Percentiles rank a stretch among this genome's conserved stretches.
Conservation (phyloP, 1,140 invertebrate genomes). For the Diprion similis region DNA sequence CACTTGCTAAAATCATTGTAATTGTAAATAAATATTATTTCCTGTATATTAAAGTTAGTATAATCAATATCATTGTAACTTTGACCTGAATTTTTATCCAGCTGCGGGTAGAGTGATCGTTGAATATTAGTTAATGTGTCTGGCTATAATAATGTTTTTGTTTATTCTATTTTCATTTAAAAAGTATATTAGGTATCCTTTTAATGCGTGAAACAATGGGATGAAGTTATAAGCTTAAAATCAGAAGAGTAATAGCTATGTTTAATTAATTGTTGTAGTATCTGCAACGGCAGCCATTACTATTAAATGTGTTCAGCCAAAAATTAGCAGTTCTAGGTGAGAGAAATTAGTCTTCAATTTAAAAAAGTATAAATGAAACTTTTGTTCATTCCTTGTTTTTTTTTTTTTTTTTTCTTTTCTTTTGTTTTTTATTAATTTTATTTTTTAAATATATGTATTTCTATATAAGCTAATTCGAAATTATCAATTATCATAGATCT, state of each 20-base stretch:
- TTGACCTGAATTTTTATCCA: constrained; percentile 32
- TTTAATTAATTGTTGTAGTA: constrained; percentile 3
- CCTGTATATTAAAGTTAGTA: constrained; percentile 46
- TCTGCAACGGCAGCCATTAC: constrained; percentile 6
- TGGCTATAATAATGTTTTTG: constrained; percentile 38
- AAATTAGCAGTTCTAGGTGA: constrained; percentile 1
- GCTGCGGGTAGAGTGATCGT: constrained; percentile 35
- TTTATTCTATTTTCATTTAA: constrained; percentile 20
- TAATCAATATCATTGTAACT: constrained; percentile 8
- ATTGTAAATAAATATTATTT: constrained; percentile 56
- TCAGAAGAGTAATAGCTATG: background rate
- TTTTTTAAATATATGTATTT: background rate
- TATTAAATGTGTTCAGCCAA: constrained; percentile 3
- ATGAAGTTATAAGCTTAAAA: constrained; percentile 1
- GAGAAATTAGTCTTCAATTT: constrained; percentile 8
- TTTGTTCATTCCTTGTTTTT: background rate
- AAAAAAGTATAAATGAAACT: constrained; percentile 2
- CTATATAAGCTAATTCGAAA: background rate
- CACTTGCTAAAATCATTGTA: constrained; percentile 39
- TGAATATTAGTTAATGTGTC: constrained; percentile 28
- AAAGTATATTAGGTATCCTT: background rate
- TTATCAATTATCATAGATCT: background rate
- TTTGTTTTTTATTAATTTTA: background rate
- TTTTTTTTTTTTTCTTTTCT: background rate
- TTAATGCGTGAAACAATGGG: background rate